phyloP scores from a whole-genome alignment of 1,140 invertebrate species.

The Conopomorpha cramerella region DNA sequence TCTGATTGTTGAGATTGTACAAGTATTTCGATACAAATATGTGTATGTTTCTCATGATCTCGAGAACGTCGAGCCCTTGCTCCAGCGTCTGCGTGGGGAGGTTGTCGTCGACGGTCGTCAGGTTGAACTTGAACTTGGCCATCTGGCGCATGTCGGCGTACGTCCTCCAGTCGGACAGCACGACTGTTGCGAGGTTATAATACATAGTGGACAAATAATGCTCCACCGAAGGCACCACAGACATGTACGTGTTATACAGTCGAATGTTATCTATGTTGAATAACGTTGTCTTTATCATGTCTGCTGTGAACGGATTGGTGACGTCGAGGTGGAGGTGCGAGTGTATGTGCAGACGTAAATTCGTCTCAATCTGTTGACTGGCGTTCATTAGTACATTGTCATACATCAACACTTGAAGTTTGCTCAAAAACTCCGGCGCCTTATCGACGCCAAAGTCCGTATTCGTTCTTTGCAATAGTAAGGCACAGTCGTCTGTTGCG shows the following conservation, averaged over 20 bases:
- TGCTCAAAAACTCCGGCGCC: conserved; percentile 29
- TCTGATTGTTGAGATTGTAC: conserved; percentile 97
- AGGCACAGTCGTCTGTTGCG: conserved; percentile 66
- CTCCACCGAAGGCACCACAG: conserved; percentile 70
- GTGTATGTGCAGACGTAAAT: conserved; percentile 88
- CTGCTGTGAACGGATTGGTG: conserved; percentile 72
- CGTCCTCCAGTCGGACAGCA: conserved; percentile 96
- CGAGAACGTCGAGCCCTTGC: conserved; percentile 96
- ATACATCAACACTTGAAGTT: conserved; percentile 33
- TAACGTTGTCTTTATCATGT: conserved; percentile 56
- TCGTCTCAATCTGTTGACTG: conserved; percentile 87
- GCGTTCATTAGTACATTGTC: conserved; percentile 71
- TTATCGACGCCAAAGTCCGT: conserved; percentile 19
- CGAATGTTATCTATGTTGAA: conserved; percentile 59
- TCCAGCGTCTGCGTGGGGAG: conserved; percentile 96
- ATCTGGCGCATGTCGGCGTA: conserved; percentile 96
- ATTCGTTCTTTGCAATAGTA: conserved; percentile 33
- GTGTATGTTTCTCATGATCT: conserved; percentile 97
- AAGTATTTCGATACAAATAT: conserved; percentile 92
- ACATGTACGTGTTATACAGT: conserved; percentile 44
- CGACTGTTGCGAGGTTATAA: conserved; percentile 97
- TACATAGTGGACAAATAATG: conserved; percentile 94
- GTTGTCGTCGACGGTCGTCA: conserved; percentile 86
- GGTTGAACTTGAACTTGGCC: conserved; percentile 82
- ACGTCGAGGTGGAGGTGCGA: conserved; percentile 86